Conservation (phyloP, 1,140 invertebrate genomes). For the Zophobas atratus region DNA sequence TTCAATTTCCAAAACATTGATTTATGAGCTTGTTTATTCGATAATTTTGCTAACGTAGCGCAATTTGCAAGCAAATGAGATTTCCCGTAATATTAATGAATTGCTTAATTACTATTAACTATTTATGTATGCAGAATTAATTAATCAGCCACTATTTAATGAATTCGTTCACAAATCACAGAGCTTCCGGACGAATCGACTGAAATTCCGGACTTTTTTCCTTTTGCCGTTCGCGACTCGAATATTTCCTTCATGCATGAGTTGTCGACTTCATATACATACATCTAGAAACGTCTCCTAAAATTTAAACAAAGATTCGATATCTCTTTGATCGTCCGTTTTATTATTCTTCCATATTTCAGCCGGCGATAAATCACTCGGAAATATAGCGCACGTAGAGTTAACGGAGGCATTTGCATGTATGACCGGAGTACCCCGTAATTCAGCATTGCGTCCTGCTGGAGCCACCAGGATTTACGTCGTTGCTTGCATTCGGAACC, state of each 20-base stretch:
- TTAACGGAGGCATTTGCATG: slow-evolving; percentile 23
- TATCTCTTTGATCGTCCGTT: slow-evolving; percentile 7
- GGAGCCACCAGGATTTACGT: slow-evolving; percentile 17
- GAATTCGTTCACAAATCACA: background rate
- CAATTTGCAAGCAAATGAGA: slow-evolving; percentile 19
- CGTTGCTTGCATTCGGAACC: slow-evolving; percentile 30
- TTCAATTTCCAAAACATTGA: background rate
- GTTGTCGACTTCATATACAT: background rate
- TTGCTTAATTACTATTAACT: slow-evolving; percentile 8
- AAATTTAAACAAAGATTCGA: slow-evolving; percentile 35
- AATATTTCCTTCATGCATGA: background rate
- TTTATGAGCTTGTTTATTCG: background rate
- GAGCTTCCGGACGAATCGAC: background rate
- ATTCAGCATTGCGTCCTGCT: slow-evolving; percentile 32
- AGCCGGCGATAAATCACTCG: slow-evolving; percentile 20
- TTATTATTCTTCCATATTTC: slow-evolving; percentile 29
- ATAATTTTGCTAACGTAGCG: background rate
- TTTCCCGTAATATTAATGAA: slow-evolving; percentile 17
- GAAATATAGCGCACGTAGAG: slow-evolving; percentile 25
- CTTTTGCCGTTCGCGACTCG: background rate
- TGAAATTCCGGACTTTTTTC: background rate
- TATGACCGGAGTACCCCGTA: slow-evolving; percentile 27
- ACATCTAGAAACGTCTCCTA: background rate
- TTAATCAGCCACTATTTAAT: slow-evolving; percentile 15
- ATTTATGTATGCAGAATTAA: slow-evolving; percentile 31